Conservation (phyloP, 2,888 invertebrate genomes). For the Lampropteryx suffumata region DNA sequence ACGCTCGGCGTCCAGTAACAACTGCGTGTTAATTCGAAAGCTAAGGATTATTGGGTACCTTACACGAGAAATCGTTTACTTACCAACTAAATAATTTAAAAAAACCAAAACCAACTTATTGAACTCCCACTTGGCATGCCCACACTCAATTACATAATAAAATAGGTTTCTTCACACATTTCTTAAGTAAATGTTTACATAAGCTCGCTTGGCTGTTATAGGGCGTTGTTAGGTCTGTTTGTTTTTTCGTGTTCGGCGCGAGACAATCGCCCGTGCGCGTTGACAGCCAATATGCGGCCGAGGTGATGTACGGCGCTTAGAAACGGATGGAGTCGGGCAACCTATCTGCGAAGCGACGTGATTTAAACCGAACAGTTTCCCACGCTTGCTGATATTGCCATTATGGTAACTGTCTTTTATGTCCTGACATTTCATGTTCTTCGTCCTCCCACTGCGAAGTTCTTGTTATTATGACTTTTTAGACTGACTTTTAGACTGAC, state of each 20-base stretch:
- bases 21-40: conserved; percentile 14
- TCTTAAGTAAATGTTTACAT: conserved; percentile 53
- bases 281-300: conserved; percentile 67
- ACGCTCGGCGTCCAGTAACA: background rate
- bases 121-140: conserved; percentile 11
- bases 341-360: conserved; percentile 31
- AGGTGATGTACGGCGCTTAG: conserved; percentile 53
- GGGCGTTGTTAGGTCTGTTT: conserved; percentile 57
- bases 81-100: background rate
- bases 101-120: conserved; percentile 2
- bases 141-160: conserved; percentile 23
- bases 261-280: conserved; percentile 55
- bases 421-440: background rate
- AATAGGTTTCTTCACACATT: conserved; percentile 32
- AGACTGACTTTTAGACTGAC: background rate
- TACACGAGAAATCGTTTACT: conserved; percentile 2
- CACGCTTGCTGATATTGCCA: conserved; percentile 9
- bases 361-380: conserved; percentile 24
- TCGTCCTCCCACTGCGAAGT: background rate
- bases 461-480: too few species aligned
- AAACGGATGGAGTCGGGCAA: conserved; percentile 39
- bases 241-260: conserved; percentile 51
- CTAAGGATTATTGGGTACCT: background rate
- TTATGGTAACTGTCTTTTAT: conserved; percentile 1
- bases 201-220: conserved; percentile 53